phyloP scores from a whole-genome alignment of 1,140 invertebrate species.

The Ruditapes philippinarum region DNA sequence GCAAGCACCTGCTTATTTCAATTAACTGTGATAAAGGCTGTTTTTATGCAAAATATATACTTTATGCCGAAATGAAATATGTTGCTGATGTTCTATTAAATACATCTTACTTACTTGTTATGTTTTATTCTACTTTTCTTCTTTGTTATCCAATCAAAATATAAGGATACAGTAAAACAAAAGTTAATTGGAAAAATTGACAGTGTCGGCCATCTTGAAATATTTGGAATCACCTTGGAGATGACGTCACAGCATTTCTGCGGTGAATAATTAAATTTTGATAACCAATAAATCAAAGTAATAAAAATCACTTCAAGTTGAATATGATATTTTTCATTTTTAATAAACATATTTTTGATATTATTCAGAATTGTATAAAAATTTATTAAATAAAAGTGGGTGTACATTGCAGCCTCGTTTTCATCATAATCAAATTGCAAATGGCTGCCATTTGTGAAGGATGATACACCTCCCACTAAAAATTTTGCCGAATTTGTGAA shows the following conservation, averaged over 20 bases:
- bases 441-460: conserved; percentile 83
- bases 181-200: neutral
- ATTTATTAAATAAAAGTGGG: conserved; percentile 58
- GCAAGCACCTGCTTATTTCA: conserved; percentile 1
- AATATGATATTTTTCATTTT: neutral
- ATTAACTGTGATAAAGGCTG: neutral
- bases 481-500: neutral
- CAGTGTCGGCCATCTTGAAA: conserved; percentile 63
- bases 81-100: no score
- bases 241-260: conserved; percentile 47
- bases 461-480: conserved; percentile 77
- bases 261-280: conserved; percentile 34
- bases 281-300: no score
- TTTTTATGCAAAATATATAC: no score
- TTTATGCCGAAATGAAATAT: no score
- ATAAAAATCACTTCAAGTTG: neutral
- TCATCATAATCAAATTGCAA: conserved; percentile 69
- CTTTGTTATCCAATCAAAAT: no score
- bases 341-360: no score
- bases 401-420: conserved; percentile 68
- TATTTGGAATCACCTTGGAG: conserved; percentile 71
- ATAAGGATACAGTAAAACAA: no score
- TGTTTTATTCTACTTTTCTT: no score
- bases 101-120: no score
- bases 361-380: no score